Conservation (phyloP, 2,797 vertebrate species). For the Anguilla pacifica region DNA sequence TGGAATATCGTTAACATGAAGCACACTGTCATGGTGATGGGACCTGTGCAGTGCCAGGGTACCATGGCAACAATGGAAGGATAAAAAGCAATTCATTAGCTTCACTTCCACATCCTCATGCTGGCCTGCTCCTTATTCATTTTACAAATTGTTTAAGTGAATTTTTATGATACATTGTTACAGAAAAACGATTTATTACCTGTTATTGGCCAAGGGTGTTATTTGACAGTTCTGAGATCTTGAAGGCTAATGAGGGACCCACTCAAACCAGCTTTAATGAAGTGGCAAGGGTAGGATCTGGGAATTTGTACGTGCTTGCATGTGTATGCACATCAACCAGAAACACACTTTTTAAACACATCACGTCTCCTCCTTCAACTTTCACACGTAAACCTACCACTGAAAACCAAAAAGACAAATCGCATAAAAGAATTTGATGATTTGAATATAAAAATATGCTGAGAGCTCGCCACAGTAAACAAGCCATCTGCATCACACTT, state of each 20-base stretch:
- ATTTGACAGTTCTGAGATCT: slow-evolving; percentile 19
- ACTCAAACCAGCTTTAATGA: not conserved
- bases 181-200: slow-evolving; percentile 25
- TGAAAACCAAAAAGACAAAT: not conserved
- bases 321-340: not conserved
- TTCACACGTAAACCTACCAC: not conserved
- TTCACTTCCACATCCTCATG: slow-evolving; percentile 28
- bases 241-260: not conserved
- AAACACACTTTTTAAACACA: not conserved
- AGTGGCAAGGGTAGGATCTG: not conserved
- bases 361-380: not conserved
- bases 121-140: slow-evolving; percentile 12
- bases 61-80: slow-evolving; percentile 1
- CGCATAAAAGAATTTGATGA: not conserved
- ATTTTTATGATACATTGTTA: slow-evolving; percentile 18
- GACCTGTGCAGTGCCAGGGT: not conserved
- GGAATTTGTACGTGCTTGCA: not conserved
- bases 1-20: not conserved
- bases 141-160: slow-evolving; percentile 33
- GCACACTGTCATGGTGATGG: not conserved
- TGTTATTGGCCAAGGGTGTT: not conserved
- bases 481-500: not conserved
- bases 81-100: slow-evolving; percentile 37
- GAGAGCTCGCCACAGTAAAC: not conserved
- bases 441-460: not conserved